Evolutionary conservation across 2,113 vertebrate genomes (phyloP).

Genomic region (Dendrocopos noguchii): DNA sequence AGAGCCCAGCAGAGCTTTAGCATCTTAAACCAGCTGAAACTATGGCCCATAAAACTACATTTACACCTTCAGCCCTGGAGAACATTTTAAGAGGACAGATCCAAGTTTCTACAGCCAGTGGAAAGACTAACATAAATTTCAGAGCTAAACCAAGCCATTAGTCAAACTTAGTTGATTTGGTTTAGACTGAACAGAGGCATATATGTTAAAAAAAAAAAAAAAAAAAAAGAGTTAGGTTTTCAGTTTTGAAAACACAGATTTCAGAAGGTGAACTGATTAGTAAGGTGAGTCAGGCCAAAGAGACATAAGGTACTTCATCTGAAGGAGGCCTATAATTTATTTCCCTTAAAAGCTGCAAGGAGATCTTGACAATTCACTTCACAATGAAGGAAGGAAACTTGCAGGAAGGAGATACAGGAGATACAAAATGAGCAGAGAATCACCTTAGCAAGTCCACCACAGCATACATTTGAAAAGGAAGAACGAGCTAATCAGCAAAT

Average conservation of each 20-base stretch:
- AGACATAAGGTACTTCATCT: background rate
- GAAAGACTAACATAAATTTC: conserved; percentile 55
- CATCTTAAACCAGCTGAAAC: conserved; percentile 57
- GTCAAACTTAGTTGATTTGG: background rate
- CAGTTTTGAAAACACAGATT: background rate
- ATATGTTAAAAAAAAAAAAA: background rate
- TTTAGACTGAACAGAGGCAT: background rate
- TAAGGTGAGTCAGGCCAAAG: background rate
- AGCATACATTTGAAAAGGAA: background rate
- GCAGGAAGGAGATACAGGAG: background rate
- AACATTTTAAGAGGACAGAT: conserved; percentile 49
- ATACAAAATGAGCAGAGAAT: background rate
- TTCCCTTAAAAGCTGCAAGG: background rate
- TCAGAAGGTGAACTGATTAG: background rate
- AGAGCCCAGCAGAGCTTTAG: conserved; percentile 34
- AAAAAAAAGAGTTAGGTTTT: background rate
- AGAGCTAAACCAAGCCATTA: background rate
- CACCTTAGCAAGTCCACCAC: background rate
- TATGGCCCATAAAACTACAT: conserved; percentile 6
- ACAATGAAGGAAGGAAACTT: background rate
- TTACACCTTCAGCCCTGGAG: conserved; percentile 65
- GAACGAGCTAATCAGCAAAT: conserved; percentile 32
- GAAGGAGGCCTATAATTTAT: background rate
- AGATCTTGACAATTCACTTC: background rate
- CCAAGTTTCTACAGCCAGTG: conserved; percentile 51